A percentile compares a stretch with the other conserved stretches of the same genome.
These are phyloP conservation scores for Alectura lathami DNA, from an alignment of 2,113 vertebrate species.

Conservation along the genomic window DNA sequence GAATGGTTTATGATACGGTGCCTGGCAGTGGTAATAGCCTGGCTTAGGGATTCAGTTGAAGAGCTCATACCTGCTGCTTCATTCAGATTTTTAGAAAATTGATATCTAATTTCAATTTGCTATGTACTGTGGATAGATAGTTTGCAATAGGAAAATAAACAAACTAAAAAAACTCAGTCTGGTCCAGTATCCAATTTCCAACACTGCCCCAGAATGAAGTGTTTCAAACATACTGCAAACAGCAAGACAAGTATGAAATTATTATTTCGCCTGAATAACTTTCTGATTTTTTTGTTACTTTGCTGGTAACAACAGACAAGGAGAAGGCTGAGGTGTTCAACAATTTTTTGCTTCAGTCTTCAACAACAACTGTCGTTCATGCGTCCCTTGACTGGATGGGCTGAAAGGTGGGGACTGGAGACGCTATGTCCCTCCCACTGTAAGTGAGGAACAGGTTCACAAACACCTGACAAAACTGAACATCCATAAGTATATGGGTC, in stretches of 20 bases:
- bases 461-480: too few species aligned
- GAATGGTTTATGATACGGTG: background rate
- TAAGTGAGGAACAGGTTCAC: too few species aligned
- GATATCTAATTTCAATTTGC: background rate
- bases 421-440: too few species aligned
- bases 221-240: background rate
- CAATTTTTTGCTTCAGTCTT: too few species aligned
- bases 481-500: too few species aligned
- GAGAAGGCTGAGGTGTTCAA: too few species aligned
- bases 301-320: too few species aligned
- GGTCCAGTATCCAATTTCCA: background rate
- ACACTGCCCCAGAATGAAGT: background rate
- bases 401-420: too few species aligned
- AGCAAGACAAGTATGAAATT: background rate
- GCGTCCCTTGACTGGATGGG: too few species aligned
- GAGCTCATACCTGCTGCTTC: background rate
- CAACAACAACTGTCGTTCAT: too few species aligned
- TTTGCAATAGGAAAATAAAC: background rate
- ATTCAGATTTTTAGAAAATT: background rate
- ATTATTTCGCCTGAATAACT: background rate
- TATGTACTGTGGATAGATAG: background rate
- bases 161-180: background rate
- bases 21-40: background rate
- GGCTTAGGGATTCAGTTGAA: background rate
- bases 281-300: too few species aligned